Conservation (phyloP, 1,140 invertebrate genomes). For the Drosophila auraria region DNA sequence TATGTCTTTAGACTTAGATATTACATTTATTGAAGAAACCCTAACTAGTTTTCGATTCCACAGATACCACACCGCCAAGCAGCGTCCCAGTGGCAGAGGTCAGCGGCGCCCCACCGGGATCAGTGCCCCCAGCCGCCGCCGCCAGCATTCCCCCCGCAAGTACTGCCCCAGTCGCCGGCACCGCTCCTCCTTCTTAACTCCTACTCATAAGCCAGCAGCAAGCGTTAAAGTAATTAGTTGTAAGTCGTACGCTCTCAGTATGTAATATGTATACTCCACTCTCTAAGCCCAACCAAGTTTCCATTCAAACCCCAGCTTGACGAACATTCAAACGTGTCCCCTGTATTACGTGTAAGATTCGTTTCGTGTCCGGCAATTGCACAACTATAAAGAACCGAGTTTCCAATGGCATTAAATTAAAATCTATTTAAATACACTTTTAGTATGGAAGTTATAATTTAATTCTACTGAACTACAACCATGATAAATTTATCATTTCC, state of each 20-base stretch:
- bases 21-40: no score
- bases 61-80: conserved; percentile 74
- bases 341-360: conserved; percentile 19
- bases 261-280: conserved; percentile 67
- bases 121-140: conserved; percentile 34
- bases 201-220: conserved; percentile 53
- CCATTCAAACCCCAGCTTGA: conserved; percentile 13
- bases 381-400: conserved; percentile 54
- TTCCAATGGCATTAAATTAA: conserved; percentile 70
- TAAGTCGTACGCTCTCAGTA: conserved; percentile 78
- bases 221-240: conserved; percentile 53
- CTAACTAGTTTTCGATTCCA: neutral
- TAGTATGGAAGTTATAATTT: neutral
- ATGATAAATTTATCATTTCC: no score
- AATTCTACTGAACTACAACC: neutral
- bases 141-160: conserved; percentile 66
- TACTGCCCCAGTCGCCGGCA: conserved; percentile 38
- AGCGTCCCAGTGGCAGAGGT: conserved; percentile 47
- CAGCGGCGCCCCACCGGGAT: conserved; percentile 24
- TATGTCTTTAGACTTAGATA: conserved; percentile 16
- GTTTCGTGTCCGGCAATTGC: conserved; percentile 29
- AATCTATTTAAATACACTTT: conserved; percentile 57
- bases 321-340: conserved; percentile 3
- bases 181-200: conserved; percentile 66
- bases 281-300: conserved; percentile 32